Conservation (phyloP, 2,113 vertebrate genomes). For the Triplophysa siluroides region DNA sequence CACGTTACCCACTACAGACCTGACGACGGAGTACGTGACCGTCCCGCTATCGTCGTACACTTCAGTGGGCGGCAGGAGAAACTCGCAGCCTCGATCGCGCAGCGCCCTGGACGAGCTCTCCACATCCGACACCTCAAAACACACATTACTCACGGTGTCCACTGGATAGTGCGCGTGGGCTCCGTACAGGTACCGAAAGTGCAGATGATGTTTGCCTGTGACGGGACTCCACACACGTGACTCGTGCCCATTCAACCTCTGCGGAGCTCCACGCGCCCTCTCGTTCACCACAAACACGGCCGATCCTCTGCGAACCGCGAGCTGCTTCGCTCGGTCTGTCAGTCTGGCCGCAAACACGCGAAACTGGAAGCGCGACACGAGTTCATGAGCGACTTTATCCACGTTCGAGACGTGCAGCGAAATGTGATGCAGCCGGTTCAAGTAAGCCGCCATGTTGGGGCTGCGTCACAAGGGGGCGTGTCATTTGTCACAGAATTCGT, state of each 20-base stretch:
- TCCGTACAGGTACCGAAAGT: slow-evolving; percentile 71
- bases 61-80: slow-evolving; percentile 78
- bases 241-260: slow-evolving; percentile 32
- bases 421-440: slow-evolving; percentile 83
- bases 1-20: slow-evolving; percentile 83
- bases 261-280: slow-evolving; percentile 32
- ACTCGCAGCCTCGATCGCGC: slow-evolving; percentile 71
- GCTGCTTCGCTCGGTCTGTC: slow-evolving; percentile 72
- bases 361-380: slow-evolving; percentile 81
- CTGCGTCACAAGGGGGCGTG: slow-evolving; percentile 57
- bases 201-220: neutral
- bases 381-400: slow-evolving; percentile 73
- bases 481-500: neutral
- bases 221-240: neutral
- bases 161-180: slow-evolving; percentile 64
- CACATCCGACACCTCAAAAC: slow-evolving; percentile 86
- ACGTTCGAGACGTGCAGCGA: slow-evolving; percentile 80
- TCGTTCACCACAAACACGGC: slow-evolving; percentile 86
- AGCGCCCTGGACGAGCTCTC: slow-evolving; percentile 69
- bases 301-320: slow-evolving; percentile 78
- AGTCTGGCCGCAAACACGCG: slow-evolving; percentile 76
- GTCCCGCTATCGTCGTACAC: slow-evolving; percentile 72
- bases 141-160: slow-evolving; percentile 87
- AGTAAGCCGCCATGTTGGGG: slow-evolving; percentile 77
- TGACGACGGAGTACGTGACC: slow-evolving; percentile 80